Percentiles rank a stretch among this genome's conserved stretches.
phyloP scores from a whole-genome alignment of 2,113 vertebrate species.

The Girardinichthys multiradiatus region DNA sequence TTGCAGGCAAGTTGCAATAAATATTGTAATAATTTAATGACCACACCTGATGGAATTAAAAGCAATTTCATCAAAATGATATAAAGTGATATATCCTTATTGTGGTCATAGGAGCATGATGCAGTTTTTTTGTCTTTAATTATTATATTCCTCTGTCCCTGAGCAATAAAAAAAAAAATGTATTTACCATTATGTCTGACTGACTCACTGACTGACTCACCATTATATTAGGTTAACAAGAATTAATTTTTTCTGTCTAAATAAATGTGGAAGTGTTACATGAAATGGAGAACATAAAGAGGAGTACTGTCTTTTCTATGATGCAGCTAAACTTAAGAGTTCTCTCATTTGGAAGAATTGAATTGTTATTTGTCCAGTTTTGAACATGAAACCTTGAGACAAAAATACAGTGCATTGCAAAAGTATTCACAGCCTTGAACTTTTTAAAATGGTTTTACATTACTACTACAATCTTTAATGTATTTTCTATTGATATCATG shows the following conservation, averaged over 20 bases:
- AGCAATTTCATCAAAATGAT: conserved; percentile 23
- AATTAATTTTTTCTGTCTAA: conserved; percentile 15
- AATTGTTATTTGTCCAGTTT: too few species aligned
- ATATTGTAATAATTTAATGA: conserved; percentile 12
- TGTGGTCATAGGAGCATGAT: conserved; percentile 19
- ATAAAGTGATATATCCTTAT: neutral
- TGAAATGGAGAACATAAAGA: neutral
- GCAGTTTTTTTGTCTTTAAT: conserved; percentile 12
- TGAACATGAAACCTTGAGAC: too few species aligned
- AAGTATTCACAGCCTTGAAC: too few species aligned
- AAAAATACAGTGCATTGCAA: too few species aligned
- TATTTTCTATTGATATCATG: too few species aligned
- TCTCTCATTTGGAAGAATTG: too few species aligned
- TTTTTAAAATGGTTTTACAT: too few species aligned
- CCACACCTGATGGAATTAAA: conserved; percentile 16
- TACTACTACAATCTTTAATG: too few species aligned
- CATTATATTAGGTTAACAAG: neutral
- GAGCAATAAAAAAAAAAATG: conserved; percentile 14
- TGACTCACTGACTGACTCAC: too few species aligned
- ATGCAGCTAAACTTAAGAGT: too few species aligned
- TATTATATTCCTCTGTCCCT: conserved; percentile 6
- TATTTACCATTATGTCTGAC: too few species aligned
- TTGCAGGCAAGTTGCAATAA: conserved; percentile 14
- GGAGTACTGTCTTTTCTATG: neutral
- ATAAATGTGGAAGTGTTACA: neutral